Percentiles rank a stretch among this genome's conserved stretches.
These are phyloP conservation scores for cattle (Bos taurus) DNA, from an alignment of 2,113 vertebrate genomes.

Conservation along the genomic window ARS-UCD2.0 NC_037332.1:77882501-77883000, in stretches of 20 bases:
- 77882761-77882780: not conserved
- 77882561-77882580: not conserved
- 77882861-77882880: not conserved
- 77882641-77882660: not conserved
- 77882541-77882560: not conserved
- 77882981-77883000: not conserved
- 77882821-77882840: not conserved
- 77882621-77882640: not conserved
- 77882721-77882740: not conserved
- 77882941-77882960: not conserved
- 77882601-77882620: not conserved
- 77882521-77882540: not conserved
- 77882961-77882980: not conserved
- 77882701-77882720: not conserved
- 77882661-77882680: not conserved
- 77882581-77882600: not conserved
- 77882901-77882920: not conserved
- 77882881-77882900: not conserved
- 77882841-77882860: not conserved
- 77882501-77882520: not conserved
- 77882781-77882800: not conserved
- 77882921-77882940: not conserved
- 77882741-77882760: not conserved
- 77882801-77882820: not conserved
- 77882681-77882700: not conserved